Evolutionary conservation across 2,888 invertebrate species (phyloP).

Genomic region (Thymelicus sylvestris): DNA sequence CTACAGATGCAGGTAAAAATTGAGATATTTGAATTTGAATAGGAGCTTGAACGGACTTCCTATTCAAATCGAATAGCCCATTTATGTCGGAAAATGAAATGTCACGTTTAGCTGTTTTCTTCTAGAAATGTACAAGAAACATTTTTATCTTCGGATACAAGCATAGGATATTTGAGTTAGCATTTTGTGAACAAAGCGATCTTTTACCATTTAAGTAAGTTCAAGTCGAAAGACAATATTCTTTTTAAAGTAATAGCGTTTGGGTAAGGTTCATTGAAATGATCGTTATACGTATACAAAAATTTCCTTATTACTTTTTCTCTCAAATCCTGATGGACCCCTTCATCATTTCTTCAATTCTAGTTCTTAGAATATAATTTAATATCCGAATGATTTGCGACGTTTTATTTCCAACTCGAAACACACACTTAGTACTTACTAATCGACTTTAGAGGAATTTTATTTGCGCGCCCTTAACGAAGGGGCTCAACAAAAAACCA

Average conservation of each 20-base stretch:
- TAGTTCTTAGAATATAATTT: too few species aligned
- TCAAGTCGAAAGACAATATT: too few species aligned
- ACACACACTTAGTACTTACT: not conserved
- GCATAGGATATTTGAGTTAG: not conserved
- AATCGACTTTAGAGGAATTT: not conserved
- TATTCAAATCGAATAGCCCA: constrained; percentile 5
- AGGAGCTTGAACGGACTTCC: constrained; percentile 10
- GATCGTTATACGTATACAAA: too few species aligned
- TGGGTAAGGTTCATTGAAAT: too few species aligned
- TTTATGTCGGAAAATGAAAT: constrained; percentile 1
- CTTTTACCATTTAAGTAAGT: not conserved
- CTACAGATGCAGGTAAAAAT: not conserved
- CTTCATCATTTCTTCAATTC: too few species aligned
- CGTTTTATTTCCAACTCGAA: too few species aligned
- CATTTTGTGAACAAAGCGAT: not conserved
- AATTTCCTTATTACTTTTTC: too few species aligned
- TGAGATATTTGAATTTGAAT: constrained; percentile 8
- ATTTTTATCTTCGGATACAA: not conserved
- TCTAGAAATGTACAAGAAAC: not conserved
- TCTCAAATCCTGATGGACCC: too few species aligned
- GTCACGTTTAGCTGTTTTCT: constrained; percentile 3
- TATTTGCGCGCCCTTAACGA: constrained; percentile 2
- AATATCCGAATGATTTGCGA: too few species aligned
- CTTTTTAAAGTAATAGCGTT: too few species aligned
- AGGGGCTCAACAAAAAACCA: constrained; percentile 20